Conservation (phyloP, 2,797 vertebrate species). For the Miichthys miiuy region DNA sequence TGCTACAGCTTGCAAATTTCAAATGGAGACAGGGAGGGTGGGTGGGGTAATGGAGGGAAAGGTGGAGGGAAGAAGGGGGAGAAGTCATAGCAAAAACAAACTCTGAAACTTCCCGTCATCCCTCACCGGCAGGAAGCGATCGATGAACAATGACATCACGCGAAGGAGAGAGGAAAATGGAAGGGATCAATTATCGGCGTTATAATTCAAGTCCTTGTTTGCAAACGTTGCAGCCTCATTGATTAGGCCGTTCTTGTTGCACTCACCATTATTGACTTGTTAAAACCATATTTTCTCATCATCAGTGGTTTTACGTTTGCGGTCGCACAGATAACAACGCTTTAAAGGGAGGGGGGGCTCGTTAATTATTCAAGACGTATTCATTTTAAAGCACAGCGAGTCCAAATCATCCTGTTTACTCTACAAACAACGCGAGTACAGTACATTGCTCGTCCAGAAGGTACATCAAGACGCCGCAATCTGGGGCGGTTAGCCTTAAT, state of each 20-base stretch:
- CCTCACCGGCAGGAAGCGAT: conserved; percentile 73
- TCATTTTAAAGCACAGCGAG: conserved; percentile 77
- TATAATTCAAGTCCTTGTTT: conserved; percentile 89
- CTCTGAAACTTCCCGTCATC: conserved; percentile 88
- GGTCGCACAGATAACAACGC: conserved; percentile 74
- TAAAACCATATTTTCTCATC: conserved; percentile 88
- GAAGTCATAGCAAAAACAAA: conserved; percentile 90
- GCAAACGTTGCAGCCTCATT: conserved; percentile 85
- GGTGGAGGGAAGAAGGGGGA: conserved; percentile 18
- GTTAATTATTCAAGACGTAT: conserved; percentile 85
- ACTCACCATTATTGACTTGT: conserved; percentile 86
- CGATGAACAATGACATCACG: conserved; percentile 85
- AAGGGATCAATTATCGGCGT: conserved; percentile 86
- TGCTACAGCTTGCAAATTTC: conserved; percentile 99
- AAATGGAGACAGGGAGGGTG: conserved; percentile 85
- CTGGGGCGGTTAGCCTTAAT: conserved; percentile 83
- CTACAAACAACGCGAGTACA: conserved; percentile 68
- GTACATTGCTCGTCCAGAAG: conserved; percentile 79
- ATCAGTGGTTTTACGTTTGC: conserved; percentile 81
- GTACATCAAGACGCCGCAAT: conserved; percentile 82
- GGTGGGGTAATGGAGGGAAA: conserved; percentile 62
- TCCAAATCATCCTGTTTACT: conserved; percentile 78
- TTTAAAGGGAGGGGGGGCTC: conserved; percentile 62
- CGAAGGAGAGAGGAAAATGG: conserved; percentile 67
- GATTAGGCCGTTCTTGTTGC: conserved; percentile 84